A percentile compares a stretch with the other conserved stretches of the same genome.
These are phyloP conservation scores for Sprattus sprattus DNA, from an alignment of 2,113 vertebrate genomes.

Conservation along the genomic window DNA sequence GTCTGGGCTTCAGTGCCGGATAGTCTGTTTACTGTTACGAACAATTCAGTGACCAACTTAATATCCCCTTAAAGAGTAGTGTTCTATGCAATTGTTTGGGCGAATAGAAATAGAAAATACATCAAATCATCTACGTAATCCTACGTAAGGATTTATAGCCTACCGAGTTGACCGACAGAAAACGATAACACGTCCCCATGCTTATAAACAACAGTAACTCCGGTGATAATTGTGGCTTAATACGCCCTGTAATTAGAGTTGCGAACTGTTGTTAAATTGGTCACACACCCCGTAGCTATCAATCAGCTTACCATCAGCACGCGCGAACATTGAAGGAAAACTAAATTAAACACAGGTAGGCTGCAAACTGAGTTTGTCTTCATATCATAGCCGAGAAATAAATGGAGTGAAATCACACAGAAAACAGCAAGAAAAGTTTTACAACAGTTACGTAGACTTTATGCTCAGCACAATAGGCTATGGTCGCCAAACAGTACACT, in stretches of 20 bases:
- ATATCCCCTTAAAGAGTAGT: not conserved
- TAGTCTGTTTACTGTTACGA: not conserved
- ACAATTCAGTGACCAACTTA: not conserved
- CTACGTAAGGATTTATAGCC: not conserved
- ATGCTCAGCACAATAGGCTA: not conserved
- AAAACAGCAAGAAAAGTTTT: not conserved
- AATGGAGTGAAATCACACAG: not conserved
- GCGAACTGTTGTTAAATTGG: constrained; percentile 3
- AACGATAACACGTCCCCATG: not conserved
- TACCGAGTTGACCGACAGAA: not conserved
- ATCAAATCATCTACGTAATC: not conserved
- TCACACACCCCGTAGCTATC: not conserved
- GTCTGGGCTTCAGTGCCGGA: not conserved
- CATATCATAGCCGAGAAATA: not conserved
- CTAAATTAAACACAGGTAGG: not conserved
- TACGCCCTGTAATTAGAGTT: constrained; percentile 6
- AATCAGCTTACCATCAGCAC: not conserved
- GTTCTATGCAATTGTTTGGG: not conserved
- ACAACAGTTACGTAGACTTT: not conserved
- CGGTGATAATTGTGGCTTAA: constrained; percentile 1
- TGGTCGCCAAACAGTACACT: not conserved
- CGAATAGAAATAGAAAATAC: not conserved
- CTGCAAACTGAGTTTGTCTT: not conserved
- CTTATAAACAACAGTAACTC: constrained; percentile 3
- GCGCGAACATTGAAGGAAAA: not conserved